Evolutionary conservation across 2,888 invertebrate genomes (phyloP).

Genomic region (Kuschelorhynchus macadamiae): DNA sequence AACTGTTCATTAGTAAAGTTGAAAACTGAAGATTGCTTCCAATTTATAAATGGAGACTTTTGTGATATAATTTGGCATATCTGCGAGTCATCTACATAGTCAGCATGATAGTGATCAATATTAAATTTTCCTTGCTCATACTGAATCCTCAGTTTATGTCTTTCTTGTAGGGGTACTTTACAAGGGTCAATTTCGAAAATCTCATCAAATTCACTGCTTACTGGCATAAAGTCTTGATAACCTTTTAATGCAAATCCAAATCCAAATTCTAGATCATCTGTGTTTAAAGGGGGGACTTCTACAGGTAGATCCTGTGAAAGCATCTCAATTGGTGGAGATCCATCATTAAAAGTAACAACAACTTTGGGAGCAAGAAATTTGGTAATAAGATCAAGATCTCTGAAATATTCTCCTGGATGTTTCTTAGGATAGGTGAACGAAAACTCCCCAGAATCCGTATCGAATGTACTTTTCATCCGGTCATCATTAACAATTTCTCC

Average conservation of each 20-base stretch:
- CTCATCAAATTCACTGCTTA: constrained; percentile 76
- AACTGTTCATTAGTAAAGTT: constrained; percentile 71
- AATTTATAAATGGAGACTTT: constrained; percentile 71
- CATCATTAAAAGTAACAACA: constrained; percentile 57
- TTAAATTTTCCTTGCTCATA: constrained; percentile 79
- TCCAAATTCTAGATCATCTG: constrained; percentile 48
- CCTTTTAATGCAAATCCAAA: constrained; percentile 66
- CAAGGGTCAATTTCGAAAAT: constrained; percentile 84
- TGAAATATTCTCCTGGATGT: constrained; percentile 80
- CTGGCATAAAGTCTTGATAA: constrained; percentile 68
- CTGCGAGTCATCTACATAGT: constrained; percentile 77
- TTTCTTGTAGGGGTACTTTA: constrained; percentile 71
- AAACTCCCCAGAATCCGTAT: constrained; percentile 81
- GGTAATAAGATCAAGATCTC: constrained; percentile 86
- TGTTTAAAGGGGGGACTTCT: constrained; percentile 6
- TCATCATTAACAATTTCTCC: constrained; percentile 83
- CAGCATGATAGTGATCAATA: constrained; percentile 86
- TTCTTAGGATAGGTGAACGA: constrained; percentile 81
- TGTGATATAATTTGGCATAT: constrained; percentile 73
- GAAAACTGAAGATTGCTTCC: constrained; percentile 49
- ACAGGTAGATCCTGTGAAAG: constrained; percentile 30
- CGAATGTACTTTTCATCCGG: constrained; percentile 77
- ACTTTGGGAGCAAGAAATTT: constrained; percentile 63
- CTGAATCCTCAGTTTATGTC: constrained; percentile 72
- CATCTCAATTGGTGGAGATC: constrained; percentile 57